Evolutionary conservation across 2,888 invertebrate genomes (phyloP).

Genomic region (Notodonta dromedarius): DNA sequence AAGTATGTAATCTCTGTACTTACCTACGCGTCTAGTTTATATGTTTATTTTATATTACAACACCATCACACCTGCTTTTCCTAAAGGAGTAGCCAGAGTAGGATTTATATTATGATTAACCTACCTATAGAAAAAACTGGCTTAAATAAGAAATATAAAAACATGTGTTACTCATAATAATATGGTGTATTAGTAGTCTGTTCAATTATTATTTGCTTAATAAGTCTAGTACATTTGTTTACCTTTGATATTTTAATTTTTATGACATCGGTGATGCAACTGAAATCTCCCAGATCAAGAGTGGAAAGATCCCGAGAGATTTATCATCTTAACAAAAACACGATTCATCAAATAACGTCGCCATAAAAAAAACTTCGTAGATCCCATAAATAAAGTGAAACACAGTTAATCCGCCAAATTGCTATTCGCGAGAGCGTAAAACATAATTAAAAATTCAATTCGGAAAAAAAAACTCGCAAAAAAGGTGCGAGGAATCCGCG

Average conservation of each 20-base stretch:
- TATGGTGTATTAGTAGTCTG: too few relatives aligned
- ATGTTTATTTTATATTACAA: too few relatives aligned
- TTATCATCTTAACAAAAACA: conserved; percentile 20
- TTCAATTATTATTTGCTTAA: too few relatives aligned
- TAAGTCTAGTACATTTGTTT: too few relatives aligned
- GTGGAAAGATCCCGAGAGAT: neutral
- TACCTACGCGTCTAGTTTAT: neutral
- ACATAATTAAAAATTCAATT: conserved; percentile 82
- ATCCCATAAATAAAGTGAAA: conserved; percentile 53
- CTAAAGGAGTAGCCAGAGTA: too few relatives aligned
- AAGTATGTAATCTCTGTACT: conserved; percentile 13
- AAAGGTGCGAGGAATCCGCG: conserved; percentile 64
- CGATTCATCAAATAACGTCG: conserved; percentile 43
- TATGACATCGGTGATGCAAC: neutral
- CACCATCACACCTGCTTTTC: too few relatives aligned
- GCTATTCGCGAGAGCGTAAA: conserved; percentile 79
- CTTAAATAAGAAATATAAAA: too few relatives aligned
- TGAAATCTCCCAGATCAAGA: neutral
- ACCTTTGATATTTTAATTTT: too few relatives aligned
- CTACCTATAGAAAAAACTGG: too few relatives aligned
- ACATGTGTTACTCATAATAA: too few relatives aligned
- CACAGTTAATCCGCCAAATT: conserved; percentile 79
- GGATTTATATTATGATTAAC: too few relatives aligned
- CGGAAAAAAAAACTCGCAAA: conserved; percentile 51
- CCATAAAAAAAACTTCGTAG: conserved; percentile 47